Conservation (phyloP, 2,113 vertebrate species). For the Thunnus maccoyii region DNA sequence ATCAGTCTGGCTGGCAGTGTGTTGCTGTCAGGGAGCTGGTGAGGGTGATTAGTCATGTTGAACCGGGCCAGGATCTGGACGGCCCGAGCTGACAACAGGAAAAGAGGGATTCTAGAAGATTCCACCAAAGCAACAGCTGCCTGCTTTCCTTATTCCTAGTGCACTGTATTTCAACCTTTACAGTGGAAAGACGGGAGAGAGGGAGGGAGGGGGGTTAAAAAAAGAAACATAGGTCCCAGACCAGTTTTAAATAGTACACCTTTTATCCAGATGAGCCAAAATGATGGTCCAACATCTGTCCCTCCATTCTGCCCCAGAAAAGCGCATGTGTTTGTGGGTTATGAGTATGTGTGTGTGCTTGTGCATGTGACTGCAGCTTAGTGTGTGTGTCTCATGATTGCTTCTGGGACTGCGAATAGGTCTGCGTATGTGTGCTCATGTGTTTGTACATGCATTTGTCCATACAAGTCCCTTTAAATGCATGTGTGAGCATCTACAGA, state of each 20-base stretch:
- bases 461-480: background rate
- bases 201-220: background rate
- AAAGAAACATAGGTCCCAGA: background rate
- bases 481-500: background rate
- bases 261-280: constrained; percentile 31
- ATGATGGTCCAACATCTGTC: constrained; percentile 13
- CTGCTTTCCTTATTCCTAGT: background rate
- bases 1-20: constrained; percentile 64
- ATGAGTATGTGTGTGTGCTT: background rate
- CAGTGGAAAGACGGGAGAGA: background rate
- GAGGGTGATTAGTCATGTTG: constrained; percentile 65
- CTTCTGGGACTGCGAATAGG: background rate
- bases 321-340: constrained; percentile 2
- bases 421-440: background rate
- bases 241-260: background rate
- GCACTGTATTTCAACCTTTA: background rate
- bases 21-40: constrained; percentile 52
- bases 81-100: constrained; percentile 32
- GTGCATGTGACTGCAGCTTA: background rate
- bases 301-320: background rate
- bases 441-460: background rate
- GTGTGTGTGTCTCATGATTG: background rate
- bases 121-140: constrained; percentile 48
- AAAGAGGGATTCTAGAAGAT: constrained; percentile 52
- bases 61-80: constrained; percentile 60